phyloP scores from a whole-genome alignment of 2,888 invertebrate species.

The Girardia tigrina region DNA sequence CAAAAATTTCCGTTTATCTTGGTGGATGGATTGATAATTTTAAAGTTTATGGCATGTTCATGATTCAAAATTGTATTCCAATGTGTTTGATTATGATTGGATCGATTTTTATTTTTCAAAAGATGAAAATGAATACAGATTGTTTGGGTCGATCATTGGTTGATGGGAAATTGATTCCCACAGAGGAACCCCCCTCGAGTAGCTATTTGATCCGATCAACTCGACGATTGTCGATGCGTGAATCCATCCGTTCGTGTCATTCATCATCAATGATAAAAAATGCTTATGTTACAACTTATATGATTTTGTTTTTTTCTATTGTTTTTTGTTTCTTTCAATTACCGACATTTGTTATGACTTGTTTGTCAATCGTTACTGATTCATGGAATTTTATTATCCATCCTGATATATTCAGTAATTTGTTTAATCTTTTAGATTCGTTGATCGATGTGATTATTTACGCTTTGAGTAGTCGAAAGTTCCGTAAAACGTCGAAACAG shows the following conservation, averaged over 20 bases:
- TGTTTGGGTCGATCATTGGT: not conserved
- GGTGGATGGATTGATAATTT: not conserved
- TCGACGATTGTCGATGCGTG: not conserved
- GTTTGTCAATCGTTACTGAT: not conserved
- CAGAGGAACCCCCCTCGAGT: not conserved
- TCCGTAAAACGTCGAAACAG: not conserved
- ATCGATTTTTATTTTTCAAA: not conserved
- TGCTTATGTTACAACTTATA: not conserved
- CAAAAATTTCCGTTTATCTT: not conserved
- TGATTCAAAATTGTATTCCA: not conserved
- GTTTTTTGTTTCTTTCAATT: conserved; percentile 1
- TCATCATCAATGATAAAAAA: not conserved
- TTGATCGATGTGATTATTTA: not conserved
- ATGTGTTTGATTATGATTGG: not conserved
- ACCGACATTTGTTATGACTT: not conserved
- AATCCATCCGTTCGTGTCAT: not conserved
- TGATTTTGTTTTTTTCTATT: conserved; percentile 10
- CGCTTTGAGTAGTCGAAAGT: conserved; percentile 6
- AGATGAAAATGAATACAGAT: not conserved
- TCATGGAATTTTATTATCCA: not conserved
- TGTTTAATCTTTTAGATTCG: not conserved
- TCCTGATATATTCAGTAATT: not conserved
- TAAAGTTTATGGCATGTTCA: conserved; percentile 8
- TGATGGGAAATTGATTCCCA: not conserved
- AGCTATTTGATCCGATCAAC: not conserved